Conservation (phyloP, 2,113 vertebrate species). For the Phasianus colchicus region DNA sequence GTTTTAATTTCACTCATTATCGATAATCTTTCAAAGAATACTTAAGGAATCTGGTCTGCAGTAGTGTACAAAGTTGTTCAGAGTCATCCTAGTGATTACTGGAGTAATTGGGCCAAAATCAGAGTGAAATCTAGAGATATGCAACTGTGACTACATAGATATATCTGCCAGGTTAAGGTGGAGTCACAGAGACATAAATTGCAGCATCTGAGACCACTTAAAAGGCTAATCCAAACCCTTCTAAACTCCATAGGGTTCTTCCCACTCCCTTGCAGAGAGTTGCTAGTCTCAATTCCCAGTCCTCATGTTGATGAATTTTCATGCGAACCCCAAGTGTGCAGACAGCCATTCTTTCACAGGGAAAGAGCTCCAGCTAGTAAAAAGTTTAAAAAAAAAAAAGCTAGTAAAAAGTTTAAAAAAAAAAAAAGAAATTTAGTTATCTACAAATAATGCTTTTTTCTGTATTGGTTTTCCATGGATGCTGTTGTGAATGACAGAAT, state of each 20-base stretch:
- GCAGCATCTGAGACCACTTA: conserved; percentile 45
- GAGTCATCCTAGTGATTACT: background rate
- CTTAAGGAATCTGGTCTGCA: conserved; percentile 21
- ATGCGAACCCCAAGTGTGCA: background rate
- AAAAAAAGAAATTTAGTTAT: too few relatives aligned
- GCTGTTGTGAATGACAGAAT: background rate
- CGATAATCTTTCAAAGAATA: conserved; percentile 55
- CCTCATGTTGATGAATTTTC: conserved; percentile 24
- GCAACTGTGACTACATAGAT: background rate
- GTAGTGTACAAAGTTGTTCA: background rate
- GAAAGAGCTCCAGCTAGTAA: background rate
- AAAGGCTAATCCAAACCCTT: conserved; percentile 5
- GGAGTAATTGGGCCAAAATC: conserved; percentile 1
- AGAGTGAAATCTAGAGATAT: background rate
- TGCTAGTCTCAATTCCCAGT: background rate
- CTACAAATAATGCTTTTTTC: background rate
- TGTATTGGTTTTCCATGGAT: background rate
- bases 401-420: too few relatives aligned
- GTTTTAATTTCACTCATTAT: conserved; percentile 42
- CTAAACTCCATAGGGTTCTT: conserved; percentile 2
- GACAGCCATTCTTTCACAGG: background rate
- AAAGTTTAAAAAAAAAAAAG: too few relatives aligned
- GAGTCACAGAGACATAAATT: conserved; percentile 26
- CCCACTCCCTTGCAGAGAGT: background rate
- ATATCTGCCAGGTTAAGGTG: conserved; percentile 40